These are phyloP conservation scores for Phymastichus coffea DNA, from an alignment of 1,140 invertebrate genomes.

Conservation along the genomic window DNA sequence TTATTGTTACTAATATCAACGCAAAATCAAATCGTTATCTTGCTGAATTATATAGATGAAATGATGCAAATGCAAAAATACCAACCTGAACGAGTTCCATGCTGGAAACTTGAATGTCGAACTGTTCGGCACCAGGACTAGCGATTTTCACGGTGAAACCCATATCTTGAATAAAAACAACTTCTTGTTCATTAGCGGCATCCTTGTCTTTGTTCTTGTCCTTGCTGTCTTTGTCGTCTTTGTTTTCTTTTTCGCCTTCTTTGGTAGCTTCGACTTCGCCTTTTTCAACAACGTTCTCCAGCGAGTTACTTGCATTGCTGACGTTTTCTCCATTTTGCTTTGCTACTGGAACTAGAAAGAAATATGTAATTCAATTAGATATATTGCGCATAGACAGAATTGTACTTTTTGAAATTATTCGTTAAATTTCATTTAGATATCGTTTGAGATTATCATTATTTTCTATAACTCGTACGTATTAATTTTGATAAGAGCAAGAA, in stretches of 20 bases:
- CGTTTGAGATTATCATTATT: no score
- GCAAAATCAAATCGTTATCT: no score
- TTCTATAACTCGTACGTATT: no score
- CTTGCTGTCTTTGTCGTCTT: constrained; percentile 41
- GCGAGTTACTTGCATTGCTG: constrained; percentile 36
- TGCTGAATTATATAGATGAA: no score
- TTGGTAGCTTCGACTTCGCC: constrained; percentile 59
- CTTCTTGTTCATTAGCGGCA: constrained; percentile 64
- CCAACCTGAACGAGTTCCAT: constrained; percentile 90
- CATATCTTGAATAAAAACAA: constrained; percentile 91
- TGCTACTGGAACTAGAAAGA: constrained; percentile 36
- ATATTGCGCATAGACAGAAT: no score
- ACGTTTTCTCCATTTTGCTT: constrained; percentile 41
- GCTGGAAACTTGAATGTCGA: constrained; percentile 94
- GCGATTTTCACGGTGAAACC: constrained; percentile 91
- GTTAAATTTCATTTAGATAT: no score
- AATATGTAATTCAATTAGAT: no score
- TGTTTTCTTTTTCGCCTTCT: constrained; percentile 54
- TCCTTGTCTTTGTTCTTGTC: constrained; percentile 50
- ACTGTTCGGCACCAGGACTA: constrained; percentile 82
- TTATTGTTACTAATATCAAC: no score
- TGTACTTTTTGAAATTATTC: no score
- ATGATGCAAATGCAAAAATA: background rate
- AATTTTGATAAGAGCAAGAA: no score
- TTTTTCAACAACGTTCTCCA: constrained; percentile 55